These are phyloP conservation scores for Phallusia fumigata DNA, from an alignment of 23 tunicate species.

Conservation along the genomic window DNA sequence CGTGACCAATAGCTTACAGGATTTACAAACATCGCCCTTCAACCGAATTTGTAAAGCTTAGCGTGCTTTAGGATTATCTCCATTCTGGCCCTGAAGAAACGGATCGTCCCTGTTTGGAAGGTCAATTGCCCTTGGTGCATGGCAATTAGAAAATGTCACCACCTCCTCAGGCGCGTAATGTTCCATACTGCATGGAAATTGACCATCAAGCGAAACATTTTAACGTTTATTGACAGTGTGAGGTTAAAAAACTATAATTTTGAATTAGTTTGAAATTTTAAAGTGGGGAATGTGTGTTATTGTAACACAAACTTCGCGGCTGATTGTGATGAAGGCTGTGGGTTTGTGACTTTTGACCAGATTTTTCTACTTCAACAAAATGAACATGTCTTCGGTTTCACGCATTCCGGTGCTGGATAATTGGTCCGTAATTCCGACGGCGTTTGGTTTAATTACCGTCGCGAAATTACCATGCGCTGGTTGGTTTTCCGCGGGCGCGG, in stretches of 20 bases:
- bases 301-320: too few relatives aligned
- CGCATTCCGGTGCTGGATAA: not conserved
- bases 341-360: too few relatives aligned
- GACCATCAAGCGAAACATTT: too few relatives aligned
- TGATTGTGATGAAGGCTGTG: too few relatives aligned
- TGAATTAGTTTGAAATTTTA: too few relatives aligned
- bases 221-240: too few relatives aligned
- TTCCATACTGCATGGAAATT: too few relatives aligned
- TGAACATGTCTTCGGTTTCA: too few relatives aligned
- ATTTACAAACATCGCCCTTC: slow-evolving; percentile 8
- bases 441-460: not conserved
- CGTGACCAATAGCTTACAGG: slow-evolving; percentile 1
- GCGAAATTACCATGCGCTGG: not conserved
- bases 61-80: not conserved
- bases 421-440: not conserved
- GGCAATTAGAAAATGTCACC: slow-evolving; percentile 2
- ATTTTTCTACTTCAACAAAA: too few relatives aligned
- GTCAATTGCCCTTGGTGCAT: not conserved
- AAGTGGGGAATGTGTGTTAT: too few relatives aligned
- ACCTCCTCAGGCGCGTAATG: too few relatives aligned
- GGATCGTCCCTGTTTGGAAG: not conserved
- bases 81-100: not conserved
- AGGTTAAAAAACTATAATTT: too few relatives aligned
- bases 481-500: not conserved
- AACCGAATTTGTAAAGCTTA: not conserved